These are phyloP conservation scores for Dendrolimus kikuchii DNA, from an alignment of 1,140 invertebrate species.

Conservation along the genomic window DNA sequence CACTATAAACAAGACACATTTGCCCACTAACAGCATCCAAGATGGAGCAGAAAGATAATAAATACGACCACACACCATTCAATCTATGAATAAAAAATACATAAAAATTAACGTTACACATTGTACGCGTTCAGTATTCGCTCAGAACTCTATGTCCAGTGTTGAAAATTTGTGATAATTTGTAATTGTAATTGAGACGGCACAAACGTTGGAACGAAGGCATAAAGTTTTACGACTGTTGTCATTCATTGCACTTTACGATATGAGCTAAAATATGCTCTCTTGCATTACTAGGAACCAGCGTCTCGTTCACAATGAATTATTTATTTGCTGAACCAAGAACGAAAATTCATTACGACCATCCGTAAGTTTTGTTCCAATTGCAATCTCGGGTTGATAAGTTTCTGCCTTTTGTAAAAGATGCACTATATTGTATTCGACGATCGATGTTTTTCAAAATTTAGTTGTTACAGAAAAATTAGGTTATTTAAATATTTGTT, in stretches of 20 bases:
- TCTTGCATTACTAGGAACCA: conserved; percentile 46
- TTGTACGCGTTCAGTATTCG: conserved; percentile 31
- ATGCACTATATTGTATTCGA: too few species aligned
- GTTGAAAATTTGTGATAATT: conserved; percentile 60
- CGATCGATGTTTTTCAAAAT: too few species aligned
- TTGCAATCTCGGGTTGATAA: conserved; percentile 21
- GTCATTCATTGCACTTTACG: conserved; percentile 56
- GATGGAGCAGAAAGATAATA: too few species aligned
- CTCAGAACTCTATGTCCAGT: conserved; percentile 27
- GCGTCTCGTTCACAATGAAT: conserved; percentile 48
- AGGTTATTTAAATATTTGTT: too few species aligned
- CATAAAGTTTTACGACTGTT: conserved; percentile 61
- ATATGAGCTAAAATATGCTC: conserved; percentile 55
- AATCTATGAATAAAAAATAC: conserved; percentile 21
- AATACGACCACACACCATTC: too few species aligned
- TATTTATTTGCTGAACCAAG: conserved; percentile 54
- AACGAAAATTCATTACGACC: conserved; percentile 42
- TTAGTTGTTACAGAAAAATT: too few species aligned
- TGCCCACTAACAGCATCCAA: too few species aligned
- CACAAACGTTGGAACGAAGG: conserved; percentile 28
- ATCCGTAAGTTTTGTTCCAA: conserved; percentile 17
- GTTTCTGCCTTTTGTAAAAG: not conserved
- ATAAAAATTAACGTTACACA: conserved; percentile 29
- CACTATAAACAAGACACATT: too few species aligned
- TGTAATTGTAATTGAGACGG: conserved; percentile 63